Evolutionary conservation across 2,113 vertebrate genomes (phyloP).

Genomic region (Oreochromis spilurus): DNA sequence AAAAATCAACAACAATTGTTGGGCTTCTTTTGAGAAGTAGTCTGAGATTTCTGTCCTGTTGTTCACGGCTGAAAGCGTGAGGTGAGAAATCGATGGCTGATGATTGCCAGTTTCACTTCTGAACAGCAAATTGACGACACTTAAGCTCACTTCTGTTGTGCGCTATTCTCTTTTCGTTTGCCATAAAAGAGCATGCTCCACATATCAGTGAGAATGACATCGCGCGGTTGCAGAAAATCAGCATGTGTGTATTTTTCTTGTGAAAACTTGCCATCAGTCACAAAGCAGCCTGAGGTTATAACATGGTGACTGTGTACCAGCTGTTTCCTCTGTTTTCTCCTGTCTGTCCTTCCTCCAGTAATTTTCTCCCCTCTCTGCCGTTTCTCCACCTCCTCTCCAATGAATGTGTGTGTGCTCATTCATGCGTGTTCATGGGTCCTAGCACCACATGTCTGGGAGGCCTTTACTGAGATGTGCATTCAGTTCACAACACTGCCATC

Average conservation of each 20-base stretch:
- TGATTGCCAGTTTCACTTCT: background rate
- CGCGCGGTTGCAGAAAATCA: background rate
- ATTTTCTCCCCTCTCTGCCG: background rate
- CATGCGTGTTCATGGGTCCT: background rate
- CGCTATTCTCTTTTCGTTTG: background rate
- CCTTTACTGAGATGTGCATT: background rate
- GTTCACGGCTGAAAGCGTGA: background rate
- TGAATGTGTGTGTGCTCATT: background rate
- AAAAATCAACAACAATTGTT: background rate
- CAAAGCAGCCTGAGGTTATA: background rate
- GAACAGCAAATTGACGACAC: background rate
- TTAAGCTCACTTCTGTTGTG: background rate
- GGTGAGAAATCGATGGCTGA: background rate
- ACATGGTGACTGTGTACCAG: background rate
- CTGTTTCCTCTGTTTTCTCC: slow-evolving; percentile 1
- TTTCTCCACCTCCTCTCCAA: background rate
- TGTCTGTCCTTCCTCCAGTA: background rate
- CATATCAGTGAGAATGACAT: background rate
- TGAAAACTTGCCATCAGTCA: background rate
- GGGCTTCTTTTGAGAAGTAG: background rate
- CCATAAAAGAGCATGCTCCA: background rate
- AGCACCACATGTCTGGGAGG: background rate
- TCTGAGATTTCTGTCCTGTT: background rate
- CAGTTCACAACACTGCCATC: slow-evolving; percentile 32
- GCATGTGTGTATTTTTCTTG: background rate